Conservation (phyloP, 2,888 invertebrate genomes). For the Prosapia bicincta region DNA sequence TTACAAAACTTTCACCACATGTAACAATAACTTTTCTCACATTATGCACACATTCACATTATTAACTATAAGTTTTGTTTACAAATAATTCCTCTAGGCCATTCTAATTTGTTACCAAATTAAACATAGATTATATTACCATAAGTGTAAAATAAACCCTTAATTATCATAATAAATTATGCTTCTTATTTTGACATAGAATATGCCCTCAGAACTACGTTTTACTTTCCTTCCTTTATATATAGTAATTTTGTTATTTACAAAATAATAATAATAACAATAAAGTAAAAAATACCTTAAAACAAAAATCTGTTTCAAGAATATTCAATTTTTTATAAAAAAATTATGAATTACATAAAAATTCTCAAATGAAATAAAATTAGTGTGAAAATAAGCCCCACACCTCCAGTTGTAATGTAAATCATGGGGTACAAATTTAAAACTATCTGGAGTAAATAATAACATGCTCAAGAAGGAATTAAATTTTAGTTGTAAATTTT, state of each 20-base stretch:
- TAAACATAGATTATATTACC: background rate
- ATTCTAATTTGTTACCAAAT: background rate
- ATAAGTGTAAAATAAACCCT: background rate
- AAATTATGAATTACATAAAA: no score
- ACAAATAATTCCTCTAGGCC: background rate
- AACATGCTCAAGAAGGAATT: no score
- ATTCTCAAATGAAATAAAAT: no score
- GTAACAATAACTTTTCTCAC: background rate
- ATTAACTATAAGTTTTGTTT: background rate
- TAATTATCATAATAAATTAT: background rate
- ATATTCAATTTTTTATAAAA: no score
- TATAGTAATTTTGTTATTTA: background rate
- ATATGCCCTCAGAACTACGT: background rate
- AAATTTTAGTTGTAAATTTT: no score
- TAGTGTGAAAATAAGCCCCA: no score
- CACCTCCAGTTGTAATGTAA: no score
- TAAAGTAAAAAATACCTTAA: no score
- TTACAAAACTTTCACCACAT: background rate
- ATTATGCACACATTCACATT: background rate
- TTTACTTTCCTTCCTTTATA: background rate
- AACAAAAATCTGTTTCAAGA: no score
- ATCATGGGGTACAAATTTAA: no score
- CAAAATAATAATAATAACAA: no score
- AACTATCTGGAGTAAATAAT: no score
- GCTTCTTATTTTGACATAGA: background rate